A percentile compares a stretch with the other conserved stretches of the same genome.
Evolutionary conservation across 2,113 vertebrate species (phyloP).

Genomic region (Epinephelus lanceolatus): DNA sequence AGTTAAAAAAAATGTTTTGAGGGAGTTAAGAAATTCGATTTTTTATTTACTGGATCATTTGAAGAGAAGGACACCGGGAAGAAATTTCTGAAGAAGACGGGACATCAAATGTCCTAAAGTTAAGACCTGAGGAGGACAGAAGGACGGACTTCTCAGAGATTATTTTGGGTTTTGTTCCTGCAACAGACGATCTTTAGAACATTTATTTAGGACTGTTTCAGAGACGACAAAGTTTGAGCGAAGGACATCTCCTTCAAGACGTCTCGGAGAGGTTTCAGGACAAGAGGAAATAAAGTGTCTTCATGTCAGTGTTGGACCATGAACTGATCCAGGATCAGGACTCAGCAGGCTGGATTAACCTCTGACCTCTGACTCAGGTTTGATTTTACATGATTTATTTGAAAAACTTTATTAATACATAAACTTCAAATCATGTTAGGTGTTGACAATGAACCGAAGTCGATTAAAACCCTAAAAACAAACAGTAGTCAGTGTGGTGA

Average conservation of each 20-base stretch:
- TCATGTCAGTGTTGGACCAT: not conserved
- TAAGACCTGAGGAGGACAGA: no score
- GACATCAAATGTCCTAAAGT: no score
- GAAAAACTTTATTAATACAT: not conserved
- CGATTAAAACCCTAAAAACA: no score
- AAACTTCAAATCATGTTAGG: not conserved
- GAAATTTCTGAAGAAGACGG: no score
- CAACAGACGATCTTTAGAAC: no score
- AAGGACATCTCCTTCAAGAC: not conserved
- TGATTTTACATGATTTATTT: not conserved
- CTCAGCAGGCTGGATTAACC: not conserved
- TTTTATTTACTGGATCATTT: no score
- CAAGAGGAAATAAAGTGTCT: not conserved
- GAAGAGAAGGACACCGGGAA: no score
- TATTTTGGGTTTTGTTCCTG: no score
- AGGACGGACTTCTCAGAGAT: no score
- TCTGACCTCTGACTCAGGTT: conserved; percentile 32
- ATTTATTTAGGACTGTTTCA: not conserved
- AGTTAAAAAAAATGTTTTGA: not conserved
- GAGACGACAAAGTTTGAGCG: not conserved
- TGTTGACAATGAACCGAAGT: no score
- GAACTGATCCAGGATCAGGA: conserved; percentile 8
- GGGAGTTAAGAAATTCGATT: not conserved
- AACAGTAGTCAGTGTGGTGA: no score
- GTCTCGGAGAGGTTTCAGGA: not conserved